These are phyloP conservation scores for Rhynchophorus ferrugineus DNA, from an alignment of 1,140 invertebrate species.

Conservation along the genomic window DNA sequence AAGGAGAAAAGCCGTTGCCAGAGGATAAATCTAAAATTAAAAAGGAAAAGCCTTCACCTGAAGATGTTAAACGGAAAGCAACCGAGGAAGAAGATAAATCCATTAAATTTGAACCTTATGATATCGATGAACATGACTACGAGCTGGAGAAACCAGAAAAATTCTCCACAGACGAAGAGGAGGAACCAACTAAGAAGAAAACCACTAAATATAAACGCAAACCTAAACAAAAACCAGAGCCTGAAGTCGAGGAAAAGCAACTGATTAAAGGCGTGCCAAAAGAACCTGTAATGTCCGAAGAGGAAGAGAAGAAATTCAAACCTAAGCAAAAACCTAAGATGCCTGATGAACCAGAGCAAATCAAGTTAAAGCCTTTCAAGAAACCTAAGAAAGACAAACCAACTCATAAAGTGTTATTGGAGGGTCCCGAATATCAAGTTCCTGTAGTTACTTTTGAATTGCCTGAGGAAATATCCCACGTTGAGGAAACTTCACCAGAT, in stretches of 20 bases:
- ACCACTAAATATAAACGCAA: slow-evolving; percentile 34
- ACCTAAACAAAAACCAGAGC: slow-evolving; percentile 36
- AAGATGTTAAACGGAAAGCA: slow-evolving; percentile 36
- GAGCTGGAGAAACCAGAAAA: slow-evolving; percentile 28
- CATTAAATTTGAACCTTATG: slow-evolving; percentile 25
- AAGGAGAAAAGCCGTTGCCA: slow-evolving; percentile 23
- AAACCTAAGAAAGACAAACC: slow-evolving; percentile 12
- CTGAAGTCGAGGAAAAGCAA: slow-evolving; percentile 24
- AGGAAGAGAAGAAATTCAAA: slow-evolving; percentile 10
- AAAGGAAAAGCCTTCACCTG: slow-evolving; percentile 30
- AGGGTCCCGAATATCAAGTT: slow-evolving; percentile 10
- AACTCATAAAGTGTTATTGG: slow-evolving; percentile 8
- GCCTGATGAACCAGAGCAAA: slow-evolving; percentile 13
- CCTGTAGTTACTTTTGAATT: slow-evolving; percentile 11
- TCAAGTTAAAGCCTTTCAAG: slow-evolving; percentile 23
- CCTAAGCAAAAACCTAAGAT: slow-evolving; percentile 25
- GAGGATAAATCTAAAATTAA: slow-evolving; percentile 33
- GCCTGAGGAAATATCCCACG: slow-evolving; percentile 12
- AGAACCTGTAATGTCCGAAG: slow-evolving; percentile 6
- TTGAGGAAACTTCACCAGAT: slow-evolving; percentile 6
- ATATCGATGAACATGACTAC: slow-evolving; percentile 25
- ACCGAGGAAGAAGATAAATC: slow-evolving; percentile 25
- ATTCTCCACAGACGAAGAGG: slow-evolving; percentile 28
- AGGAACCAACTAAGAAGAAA: slow-evolving; percentile 23
- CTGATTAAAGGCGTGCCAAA: slow-evolving; percentile 24